Base-by-base conservation (phyloP, 1,140 invertebrate genomes). In the Samia ricini region DNA sequence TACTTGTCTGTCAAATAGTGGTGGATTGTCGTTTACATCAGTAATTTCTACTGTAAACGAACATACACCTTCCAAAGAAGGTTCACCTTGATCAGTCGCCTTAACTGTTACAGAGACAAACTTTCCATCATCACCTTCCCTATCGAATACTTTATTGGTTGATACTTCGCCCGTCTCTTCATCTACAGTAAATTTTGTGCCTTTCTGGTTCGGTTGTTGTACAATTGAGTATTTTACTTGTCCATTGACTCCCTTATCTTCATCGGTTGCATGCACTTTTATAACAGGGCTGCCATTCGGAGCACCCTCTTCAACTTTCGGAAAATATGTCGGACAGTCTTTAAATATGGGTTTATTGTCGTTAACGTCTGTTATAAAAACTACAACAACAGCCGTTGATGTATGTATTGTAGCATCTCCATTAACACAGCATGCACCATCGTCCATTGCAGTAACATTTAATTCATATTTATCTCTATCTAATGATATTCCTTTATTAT, bases 41-140 rank as follows among this genome's bases (percentile, higher is more conserved):
- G 97, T 97, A 29, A 99, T 98, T 92, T 99, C 97, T 33, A 99
- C 97, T 4, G 97, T 98, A 79, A 99, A 98, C 0, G 97, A 98
- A 81, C 97, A 98, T 63, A 98, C 97, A 33, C 97, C 97, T 91
- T 98, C 97, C 60, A 98, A 83, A 4, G 96, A 97, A 10, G 97
- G 97, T 86, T 97, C 97, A n/a, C 98, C 98, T 83, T 98, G 96
- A 93, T 99, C 98, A 0, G 97, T 98, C 4, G 98, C 98, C 91
- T 98, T 98, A 0, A 98, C 96, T 0, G 97, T 98, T 0, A 98
- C 97, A 0, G 97, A 98, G 1, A 98, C 97, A 83, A 98, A 98
- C 88, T 98, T 98, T 3, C 97, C 97, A 87, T 98, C 97, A 74
- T 98, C 97, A 0, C 97, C 97, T 92, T 98, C 97, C 68, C 97